These are phyloP conservation scores for Prochilodus magdalenae DNA, from an alignment of 2,113 vertebrate genomes.

Conservation along the genomic window DNA sequence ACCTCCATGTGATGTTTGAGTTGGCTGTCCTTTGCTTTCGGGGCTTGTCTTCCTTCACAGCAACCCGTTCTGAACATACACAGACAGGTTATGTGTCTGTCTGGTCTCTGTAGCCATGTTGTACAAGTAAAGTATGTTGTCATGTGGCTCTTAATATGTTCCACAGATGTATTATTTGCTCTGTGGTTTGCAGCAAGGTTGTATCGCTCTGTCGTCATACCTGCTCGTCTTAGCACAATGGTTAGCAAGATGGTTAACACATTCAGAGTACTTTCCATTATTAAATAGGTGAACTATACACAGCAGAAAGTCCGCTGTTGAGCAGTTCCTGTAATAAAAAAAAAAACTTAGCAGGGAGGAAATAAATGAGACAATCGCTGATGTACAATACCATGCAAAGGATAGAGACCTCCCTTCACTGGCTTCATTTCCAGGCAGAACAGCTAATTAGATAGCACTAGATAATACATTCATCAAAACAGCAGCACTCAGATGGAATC, in stretches of 20 bases:
- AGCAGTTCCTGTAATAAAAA: neutral
- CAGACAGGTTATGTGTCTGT: neutral
- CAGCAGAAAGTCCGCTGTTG: neutral
- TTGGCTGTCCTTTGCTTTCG: conserved; percentile 59
- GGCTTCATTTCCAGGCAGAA: neutral
- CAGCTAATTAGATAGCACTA: too few relatives aligned
- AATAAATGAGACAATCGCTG: neutral
- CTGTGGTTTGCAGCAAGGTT: conserved; percentile 57
- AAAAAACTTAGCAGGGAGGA: conserved; percentile 2
- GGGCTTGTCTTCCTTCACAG: conserved; percentile 27
- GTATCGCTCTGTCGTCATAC: neutral
- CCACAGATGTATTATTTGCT: conserved; percentile 43
- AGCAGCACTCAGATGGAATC: too few relatives aligned
- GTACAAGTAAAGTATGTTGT: neutral
- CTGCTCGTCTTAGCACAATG: neutral
- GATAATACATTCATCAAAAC: too few relatives aligned
- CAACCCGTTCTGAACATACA: neutral
- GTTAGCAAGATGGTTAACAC: neutral
- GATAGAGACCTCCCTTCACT: too few relatives aligned
- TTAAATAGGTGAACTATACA: neutral
- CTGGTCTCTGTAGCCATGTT: neutral
- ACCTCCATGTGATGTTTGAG: conserved; percentile 71
- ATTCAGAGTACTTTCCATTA: neutral
- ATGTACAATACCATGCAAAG: too few relatives aligned
- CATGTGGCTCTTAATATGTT: neutral